A percentile compares a stretch with the other conserved stretches of the same genome.
phyloP scores from a whole-genome alignment of 2,888 invertebrate genomes.

The Cerceris rybyensis region DNA sequence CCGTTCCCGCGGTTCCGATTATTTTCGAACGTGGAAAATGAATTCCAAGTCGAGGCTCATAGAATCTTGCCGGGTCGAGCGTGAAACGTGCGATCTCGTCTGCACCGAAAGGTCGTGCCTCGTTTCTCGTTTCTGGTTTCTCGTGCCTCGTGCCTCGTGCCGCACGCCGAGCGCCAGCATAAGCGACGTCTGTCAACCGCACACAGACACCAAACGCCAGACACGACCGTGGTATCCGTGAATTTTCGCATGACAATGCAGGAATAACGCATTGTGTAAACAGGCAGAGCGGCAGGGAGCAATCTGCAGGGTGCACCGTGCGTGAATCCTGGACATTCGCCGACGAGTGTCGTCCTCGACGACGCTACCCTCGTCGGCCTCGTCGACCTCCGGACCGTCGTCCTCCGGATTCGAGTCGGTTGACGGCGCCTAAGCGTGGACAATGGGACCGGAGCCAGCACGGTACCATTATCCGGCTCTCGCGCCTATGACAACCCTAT shows the following conservation, averaged over 20 bases:
- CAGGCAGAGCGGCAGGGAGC: conserved; percentile 26
- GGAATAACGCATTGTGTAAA: conserved; percentile 60
- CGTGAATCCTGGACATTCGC: conserved; percentile 69
- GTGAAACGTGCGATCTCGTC: no score
- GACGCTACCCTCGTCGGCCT: conserved; percentile 32
- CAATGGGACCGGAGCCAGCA: conserved; percentile 75
- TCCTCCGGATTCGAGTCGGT: conserved; percentile 70
- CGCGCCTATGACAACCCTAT: conserved; percentile 80
- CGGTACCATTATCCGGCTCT: conserved; percentile 79
- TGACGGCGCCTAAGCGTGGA: conserved; percentile 70
- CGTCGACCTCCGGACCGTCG: conserved; percentile 61
- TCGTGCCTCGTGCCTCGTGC: no score
- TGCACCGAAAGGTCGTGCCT: no score
- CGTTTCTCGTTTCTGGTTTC: no score
- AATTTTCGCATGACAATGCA: conserved; percentile 55
- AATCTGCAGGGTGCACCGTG: conserved; percentile 54
- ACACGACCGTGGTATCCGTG: conserved; percentile 20
- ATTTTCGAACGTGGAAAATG: not conserved
- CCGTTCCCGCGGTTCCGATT: not conserved
- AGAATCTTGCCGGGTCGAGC: no score
- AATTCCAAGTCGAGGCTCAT: no score
- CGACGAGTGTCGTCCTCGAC: conserved; percentile 50
- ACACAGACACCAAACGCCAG: not conserved
- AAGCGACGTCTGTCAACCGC: not conserved
- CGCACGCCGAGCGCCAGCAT: no score